Percentiles rank a stretch among this genome's conserved stretches.
These are phyloP conservation scores for Bothrops jararaca DNA, from an alignment of 2,113 vertebrate genomes.

Conservation along the genomic window DNA sequence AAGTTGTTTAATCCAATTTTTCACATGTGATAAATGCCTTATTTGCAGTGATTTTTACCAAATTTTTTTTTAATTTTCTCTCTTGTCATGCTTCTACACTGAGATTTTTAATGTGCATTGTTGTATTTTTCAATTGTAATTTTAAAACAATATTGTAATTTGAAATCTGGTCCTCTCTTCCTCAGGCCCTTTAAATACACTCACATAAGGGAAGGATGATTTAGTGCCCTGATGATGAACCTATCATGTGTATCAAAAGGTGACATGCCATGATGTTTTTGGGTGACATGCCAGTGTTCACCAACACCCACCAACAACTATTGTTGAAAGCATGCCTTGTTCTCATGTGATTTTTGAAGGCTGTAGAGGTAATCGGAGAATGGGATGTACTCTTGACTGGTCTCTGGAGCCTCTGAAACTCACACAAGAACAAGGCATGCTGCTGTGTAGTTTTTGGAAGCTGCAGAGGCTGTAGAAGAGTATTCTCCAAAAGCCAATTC, in stretches of 20 bases:
- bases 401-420: background rate
- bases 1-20: background rate
- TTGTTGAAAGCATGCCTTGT: background rate
- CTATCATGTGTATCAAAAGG: background rate
- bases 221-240: background rate
- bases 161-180: background rate
- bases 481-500: background rate
- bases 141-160: background rate
- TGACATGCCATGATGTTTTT: background rate
- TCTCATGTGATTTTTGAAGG: background rate
- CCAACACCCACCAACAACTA: background rate
- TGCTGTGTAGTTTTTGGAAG: background rate
- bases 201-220: background rate
- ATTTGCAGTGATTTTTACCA: background rate
- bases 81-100: background rate
- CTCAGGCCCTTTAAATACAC: background rate
- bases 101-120: background rate
- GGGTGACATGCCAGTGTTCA: background rate
- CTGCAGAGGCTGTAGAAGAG: background rate
- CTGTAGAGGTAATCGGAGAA: background rate
- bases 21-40: background rate
- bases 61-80: background rate
- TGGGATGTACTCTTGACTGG: background rate
- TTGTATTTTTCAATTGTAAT: background rate
- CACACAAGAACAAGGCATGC: background rate